Evolutionary conservation across 2,113 vertebrate species (phyloP).

Genomic region (Lophotis ruficrista): DNA sequence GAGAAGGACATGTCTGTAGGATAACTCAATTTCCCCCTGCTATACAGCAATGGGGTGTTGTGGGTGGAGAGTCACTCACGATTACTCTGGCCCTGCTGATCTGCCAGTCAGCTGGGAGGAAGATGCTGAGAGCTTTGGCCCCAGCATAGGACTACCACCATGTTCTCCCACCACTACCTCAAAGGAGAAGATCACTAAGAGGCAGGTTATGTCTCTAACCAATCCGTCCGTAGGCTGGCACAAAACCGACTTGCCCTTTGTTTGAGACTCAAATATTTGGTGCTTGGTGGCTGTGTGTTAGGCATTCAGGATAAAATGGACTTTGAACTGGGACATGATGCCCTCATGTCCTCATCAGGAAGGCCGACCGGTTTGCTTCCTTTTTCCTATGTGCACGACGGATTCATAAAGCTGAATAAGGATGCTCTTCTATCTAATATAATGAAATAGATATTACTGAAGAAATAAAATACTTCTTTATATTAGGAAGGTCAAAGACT

Average conservation of each 20-base stretch:
- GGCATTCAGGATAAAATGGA: background rate
- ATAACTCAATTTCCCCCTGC: background rate
- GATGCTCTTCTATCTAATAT: background rate
- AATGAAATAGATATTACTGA: background rate
- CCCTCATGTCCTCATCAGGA: background rate
- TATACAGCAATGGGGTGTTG: background rate
- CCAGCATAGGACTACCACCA: background rate
- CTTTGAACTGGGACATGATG: background rate
- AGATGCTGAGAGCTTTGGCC: background rate
- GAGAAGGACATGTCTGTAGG: background rate
- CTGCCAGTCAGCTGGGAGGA: background rate
- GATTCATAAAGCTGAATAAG: background rate
- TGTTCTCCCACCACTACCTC: background rate
- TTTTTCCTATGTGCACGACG: background rate
- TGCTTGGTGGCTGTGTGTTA: background rate
- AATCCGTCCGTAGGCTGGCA: fast-evolving
- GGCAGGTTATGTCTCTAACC: background rate
- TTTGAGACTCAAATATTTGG: constrained; percentile 39
- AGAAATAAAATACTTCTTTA: background rate
- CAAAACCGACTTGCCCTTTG: background rate
- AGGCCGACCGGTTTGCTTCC: background rate
- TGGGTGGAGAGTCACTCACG: background rate
- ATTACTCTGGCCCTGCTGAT: background rate
- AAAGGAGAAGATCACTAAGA: background rate
- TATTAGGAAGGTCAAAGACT: background rate